These are phyloP conservation scores for Netelia fuscicornis DNA, from an alignment of 2,888 invertebrate species.

Conservation along the genomic window DNA sequence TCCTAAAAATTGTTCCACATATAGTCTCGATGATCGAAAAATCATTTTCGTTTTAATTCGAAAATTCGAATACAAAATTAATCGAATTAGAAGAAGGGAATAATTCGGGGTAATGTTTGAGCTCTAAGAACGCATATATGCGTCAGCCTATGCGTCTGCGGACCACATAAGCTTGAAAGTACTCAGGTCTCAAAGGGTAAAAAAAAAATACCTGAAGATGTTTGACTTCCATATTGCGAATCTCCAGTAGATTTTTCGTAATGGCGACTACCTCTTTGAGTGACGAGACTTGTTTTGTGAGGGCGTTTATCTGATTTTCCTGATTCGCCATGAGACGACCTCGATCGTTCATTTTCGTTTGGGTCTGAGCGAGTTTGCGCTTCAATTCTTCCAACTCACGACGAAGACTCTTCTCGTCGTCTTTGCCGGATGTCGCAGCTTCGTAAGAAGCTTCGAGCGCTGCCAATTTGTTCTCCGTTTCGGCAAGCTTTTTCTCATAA, in stretches of 20 bases:
- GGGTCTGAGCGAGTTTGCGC: conserved; percentile 75
- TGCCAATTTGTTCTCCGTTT: conserved; percentile 76
- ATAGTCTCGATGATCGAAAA: not conserved
- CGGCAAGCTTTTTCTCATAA: conserved; percentile 76
- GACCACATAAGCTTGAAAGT: no score
- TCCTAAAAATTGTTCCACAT: conserved; percentile 83
- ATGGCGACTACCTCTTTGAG: conserved; percentile 93
- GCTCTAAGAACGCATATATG: no score
- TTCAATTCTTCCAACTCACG: conserved; percentile 78
- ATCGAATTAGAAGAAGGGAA: no score
- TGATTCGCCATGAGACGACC: conserved; percentile 86
- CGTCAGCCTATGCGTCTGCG: no score
- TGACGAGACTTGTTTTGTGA: conserved; percentile 90
- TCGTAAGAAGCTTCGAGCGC: conserved; percentile 74
- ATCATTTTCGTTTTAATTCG: conserved; percentile 9
- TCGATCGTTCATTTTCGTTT: conserved; percentile 78
- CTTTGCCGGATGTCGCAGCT: conserved; percentile 67
- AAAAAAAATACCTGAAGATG: conserved; percentile 88
- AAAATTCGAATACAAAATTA: conserved; percentile 5
- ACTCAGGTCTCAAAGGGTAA: not conserved
- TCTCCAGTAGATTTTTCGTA: conserved; percentile 92
- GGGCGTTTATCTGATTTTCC: conserved; percentile 91
- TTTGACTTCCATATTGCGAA: conserved; percentile 92
- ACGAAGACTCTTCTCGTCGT: conserved; percentile 71
- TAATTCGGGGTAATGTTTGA: not conserved